Evolutionary conservation across 2,113 vertebrate genomes (phyloP).

Genomic region (Rhegmatorhina hoffmannsi): DNA sequence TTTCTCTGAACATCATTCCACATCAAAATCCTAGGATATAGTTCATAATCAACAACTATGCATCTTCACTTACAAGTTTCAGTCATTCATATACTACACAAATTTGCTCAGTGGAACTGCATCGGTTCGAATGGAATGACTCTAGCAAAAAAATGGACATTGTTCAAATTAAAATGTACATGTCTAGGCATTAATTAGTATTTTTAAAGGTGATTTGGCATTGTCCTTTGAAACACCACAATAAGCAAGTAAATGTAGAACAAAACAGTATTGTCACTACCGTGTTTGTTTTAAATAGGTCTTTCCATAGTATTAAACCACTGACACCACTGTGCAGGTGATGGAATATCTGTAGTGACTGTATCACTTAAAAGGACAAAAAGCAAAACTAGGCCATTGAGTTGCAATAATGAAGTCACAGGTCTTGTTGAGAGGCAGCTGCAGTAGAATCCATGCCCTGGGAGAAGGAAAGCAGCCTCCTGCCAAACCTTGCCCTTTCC

Average conservation of each 20-base stretch:
- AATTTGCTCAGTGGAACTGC: neutral
- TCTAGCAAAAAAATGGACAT: neutral
- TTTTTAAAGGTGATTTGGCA: neutral
- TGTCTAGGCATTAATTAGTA: neutral
- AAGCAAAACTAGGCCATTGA: accelerated
- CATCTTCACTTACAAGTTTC: neutral
- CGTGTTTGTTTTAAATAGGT: neutral
- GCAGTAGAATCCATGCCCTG: accelerated
- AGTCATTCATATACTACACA: accelerated
- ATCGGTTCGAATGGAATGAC: neutral
- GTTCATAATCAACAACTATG: neutral
- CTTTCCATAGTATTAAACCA: neutral
- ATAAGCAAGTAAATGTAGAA: neutral
- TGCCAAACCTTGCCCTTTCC: neutral
- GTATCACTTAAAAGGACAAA: neutral
- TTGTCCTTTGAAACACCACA: neutral
- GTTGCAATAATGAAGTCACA: neutral
- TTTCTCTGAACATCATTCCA: neutral
- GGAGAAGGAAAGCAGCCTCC: neutral
- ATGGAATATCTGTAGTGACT: neutral
- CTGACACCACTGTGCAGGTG: neutral
- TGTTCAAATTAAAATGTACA: neutral
- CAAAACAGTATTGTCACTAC: accelerated
- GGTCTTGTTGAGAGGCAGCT: neutral
- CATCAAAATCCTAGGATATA: neutral